Evolutionary conservation across 2,888 invertebrate species (phyloP).

Genomic region (Brachypalpus laphriformis): DNA sequence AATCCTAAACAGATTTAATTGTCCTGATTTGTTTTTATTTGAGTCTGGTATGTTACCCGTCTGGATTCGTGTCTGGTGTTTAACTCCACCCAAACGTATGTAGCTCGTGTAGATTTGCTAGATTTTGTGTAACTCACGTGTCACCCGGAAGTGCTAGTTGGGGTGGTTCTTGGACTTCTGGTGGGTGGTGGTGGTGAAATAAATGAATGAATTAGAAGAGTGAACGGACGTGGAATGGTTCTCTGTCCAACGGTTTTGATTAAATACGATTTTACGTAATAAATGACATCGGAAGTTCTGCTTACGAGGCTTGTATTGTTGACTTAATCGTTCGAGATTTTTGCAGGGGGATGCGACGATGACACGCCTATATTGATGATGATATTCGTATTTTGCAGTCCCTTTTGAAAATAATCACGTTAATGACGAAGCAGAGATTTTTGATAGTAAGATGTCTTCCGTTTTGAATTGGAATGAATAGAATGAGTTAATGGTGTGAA

Average conservation of each 20-base stretch:
- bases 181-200: constrained; percentile 2
- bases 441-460: constrained; percentile 4
- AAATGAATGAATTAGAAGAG: constrained; percentile 15
- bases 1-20: constrained; percentile 64
- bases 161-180: neutral
- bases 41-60: neutral
- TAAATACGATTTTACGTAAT: constrained; percentile 53
- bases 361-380: constrained; percentile 17
- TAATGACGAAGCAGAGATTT: constrained; percentile 28
- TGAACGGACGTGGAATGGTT: constrained; percentile 1
- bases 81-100: neutral
- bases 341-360: neutral
- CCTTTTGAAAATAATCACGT: constrained; percentile 26
- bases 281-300: constrained; percentile 44
- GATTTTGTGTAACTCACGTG: constrained; percentile 59
- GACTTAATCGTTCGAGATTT: constrained; percentile 32
- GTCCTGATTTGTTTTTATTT: constrained; percentile 57
- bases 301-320: constrained; percentile 16
- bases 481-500: too few relatives aligned
- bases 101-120: constrained; percentile 44
- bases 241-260: constrained; percentile 17
- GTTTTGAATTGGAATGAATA: neutral
- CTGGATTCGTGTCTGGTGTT: neutral
- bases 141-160: constrained; percentile 37
- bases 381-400: constrained; percentile 9